Evolutionary conservation across 1,140 invertebrate genomes (phyloP).

Genomic region (Cydia splendana): DNA sequence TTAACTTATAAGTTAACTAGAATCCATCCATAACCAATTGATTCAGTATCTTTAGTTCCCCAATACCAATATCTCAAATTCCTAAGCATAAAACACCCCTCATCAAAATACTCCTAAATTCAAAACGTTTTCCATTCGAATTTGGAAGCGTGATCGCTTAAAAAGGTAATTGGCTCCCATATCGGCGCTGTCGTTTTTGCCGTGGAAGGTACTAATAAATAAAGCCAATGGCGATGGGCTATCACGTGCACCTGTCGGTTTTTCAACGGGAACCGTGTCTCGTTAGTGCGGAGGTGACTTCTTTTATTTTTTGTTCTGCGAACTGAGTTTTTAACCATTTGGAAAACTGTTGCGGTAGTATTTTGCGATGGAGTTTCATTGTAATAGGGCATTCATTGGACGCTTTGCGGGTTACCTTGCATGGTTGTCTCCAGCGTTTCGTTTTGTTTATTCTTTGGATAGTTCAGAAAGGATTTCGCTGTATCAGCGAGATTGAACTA

Average conservation of each 20-base stretch:
- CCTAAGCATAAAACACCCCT: not conserved
- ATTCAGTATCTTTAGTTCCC: too few species aligned
- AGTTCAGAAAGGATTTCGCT: too few species aligned
- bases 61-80: not conserved
- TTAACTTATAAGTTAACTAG: too few species aligned
- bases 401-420: too few species aligned
- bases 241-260: conserved; percentile 69
- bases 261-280: conserved; percentile 41
- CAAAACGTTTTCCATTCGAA: not conserved
- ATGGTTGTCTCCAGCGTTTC: too few species aligned
- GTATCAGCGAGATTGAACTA: too few species aligned
- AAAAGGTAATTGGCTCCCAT: conserved; percentile 14
- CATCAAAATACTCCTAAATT: conserved; percentile 1
- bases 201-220: conserved; percentile 55
- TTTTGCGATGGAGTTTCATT: too few species aligned
- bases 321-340: too few species aligned
- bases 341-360: too few species aligned
- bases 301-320: conserved; percentile 24
- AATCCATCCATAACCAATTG: too few species aligned
- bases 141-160: not conserved
- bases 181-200: conserved; percentile 41
- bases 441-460: too few species aligned
- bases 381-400: too few species aligned
- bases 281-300: conserved; percentile 41
- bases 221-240: conserved; percentile 55